phyloP scores from a whole-genome alignment of 30 jellyfish, hydroid and myxozoan genomes.

The Morbakka virulenta region DNA sequence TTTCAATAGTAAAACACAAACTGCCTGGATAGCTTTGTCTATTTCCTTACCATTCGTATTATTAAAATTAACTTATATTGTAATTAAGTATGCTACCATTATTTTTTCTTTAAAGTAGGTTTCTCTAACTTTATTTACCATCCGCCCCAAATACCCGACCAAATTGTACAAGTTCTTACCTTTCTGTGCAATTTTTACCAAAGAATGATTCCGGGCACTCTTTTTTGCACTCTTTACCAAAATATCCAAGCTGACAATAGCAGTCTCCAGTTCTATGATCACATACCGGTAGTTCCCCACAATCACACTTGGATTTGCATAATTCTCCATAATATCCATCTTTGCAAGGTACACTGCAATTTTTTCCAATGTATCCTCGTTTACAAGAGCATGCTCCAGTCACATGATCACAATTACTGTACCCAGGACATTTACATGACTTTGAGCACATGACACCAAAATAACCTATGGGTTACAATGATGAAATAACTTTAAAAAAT shows the following conservation, averaged over 20 bases:
- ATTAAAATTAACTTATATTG: too few species aligned
- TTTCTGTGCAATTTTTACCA: conserved; percentile 51
- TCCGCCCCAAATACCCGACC: neutral
- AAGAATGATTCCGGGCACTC: conserved; percentile 46
- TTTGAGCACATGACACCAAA: too few species aligned
- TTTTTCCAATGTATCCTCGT: conserved; percentile 41
- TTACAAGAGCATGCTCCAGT: conserved; percentile 53
- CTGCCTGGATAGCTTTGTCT: too few species aligned
- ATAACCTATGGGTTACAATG: too few species aligned
- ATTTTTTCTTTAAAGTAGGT: too few species aligned
- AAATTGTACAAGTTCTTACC: neutral
- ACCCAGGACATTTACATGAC: conserved; percentile 42
- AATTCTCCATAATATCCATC: conserved; percentile 43
- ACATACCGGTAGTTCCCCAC: conserved; percentile 32
- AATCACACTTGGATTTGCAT: conserved; percentile 34
- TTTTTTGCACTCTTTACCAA: conserved; percentile 48
- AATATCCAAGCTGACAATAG: conserved; percentile 51
- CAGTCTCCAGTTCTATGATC: conserved; percentile 64
- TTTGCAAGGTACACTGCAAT: conserved; percentile 37
- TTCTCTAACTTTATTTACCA: too few species aligned
- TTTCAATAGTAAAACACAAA: too few species aligned
- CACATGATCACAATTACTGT: conserved; percentile 42
- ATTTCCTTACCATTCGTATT: too few species aligned
- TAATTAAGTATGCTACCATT: too few species aligned
- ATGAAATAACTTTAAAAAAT: too few species aligned